A percentile compares a stretch with the other conserved stretches of the same genome.
Evolutionary conservation across 2,888 invertebrate species (phyloP).

Genomic region (Pseudoips prasinana): DNA sequence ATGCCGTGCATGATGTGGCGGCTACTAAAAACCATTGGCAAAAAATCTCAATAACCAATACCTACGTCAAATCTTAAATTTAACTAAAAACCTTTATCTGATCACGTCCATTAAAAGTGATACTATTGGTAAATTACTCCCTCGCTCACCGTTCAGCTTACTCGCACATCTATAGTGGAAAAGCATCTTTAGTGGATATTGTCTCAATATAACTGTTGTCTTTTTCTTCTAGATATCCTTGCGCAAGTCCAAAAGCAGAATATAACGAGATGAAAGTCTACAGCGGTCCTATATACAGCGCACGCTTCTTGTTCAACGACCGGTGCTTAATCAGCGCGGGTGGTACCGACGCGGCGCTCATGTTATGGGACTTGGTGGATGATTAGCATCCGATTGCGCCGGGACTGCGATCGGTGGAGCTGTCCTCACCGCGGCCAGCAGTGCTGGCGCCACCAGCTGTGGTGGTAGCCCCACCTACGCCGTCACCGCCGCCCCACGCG

Average conservation of each 20-base stretch:
- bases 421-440: slow-evolving; percentile 33
- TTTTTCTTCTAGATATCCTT: slow-evolving; percentile 87
- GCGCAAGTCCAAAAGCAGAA: slow-evolving; percentile 92
- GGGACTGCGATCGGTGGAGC: slow-evolving; percentile 38
- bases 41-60: too few species aligned
- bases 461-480: slow-evolving; percentile 65
- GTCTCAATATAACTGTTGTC: too few species aligned
- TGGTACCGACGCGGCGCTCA: slow-evolving; percentile 93
- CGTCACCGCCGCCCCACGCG: slow-evolving; percentile 62
- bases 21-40: too few species aligned
- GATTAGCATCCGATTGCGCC: slow-evolving; percentile 83
- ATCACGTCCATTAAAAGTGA: too few species aligned
- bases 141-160: too few species aligned
- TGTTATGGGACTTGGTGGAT: slow-evolving; percentile 94
- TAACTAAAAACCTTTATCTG: too few species aligned
- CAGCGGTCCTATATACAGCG: slow-evolving; percentile 90
- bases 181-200: too few species aligned
- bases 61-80: too few species aligned
- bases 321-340: slow-evolving; percentile 92
- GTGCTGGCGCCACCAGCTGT: slow-evolving; percentile 60
- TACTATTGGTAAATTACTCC: too few species aligned
- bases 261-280: slow-evolving; percentile 95
- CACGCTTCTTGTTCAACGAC: slow-evolving; percentile 93
- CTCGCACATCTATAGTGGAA: too few species aligned
- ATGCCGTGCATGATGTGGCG: too few species aligned